Percentiles rank a stretch among this genome's conserved stretches.
These are phyloP conservation scores for Heliconius sara DNA, from an alignment of 2,888 invertebrate species.

Conservation along the genomic window DNA sequence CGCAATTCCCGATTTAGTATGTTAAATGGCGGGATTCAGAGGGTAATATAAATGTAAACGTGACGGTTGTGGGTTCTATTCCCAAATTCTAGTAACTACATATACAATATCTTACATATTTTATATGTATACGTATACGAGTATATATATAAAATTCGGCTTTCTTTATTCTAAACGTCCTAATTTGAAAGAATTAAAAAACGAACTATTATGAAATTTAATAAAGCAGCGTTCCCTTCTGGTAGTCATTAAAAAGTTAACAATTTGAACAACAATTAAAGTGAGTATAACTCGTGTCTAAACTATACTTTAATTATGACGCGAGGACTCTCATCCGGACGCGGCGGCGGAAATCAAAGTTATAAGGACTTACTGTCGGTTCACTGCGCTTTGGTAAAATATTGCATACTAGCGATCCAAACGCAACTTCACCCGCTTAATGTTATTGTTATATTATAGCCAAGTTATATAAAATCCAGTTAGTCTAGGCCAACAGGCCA, in stretches of 20 bases:
- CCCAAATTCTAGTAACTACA: too few species aligned
- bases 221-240: not conserved
- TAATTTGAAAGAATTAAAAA: not conserved
- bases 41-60: too few species aligned
- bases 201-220: not conserved
- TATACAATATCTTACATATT: too few species aligned
- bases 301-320: constrained; percentile 26
- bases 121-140: too few species aligned
- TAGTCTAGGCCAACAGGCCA: too few species aligned
- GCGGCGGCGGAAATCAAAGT: constrained; percentile 17
- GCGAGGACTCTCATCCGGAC: constrained; percentile 17
- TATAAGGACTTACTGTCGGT: constrained; percentile 5
- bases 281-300: constrained; percentile 14
- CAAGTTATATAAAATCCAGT: too few species aligned
- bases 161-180: too few species aligned
- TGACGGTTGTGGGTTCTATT: too few species aligned
- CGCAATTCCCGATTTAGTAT: too few species aligned
- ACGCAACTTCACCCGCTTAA: not conserved
- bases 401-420: not conserved
- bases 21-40: too few species aligned
- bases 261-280: constrained; percentile 30
- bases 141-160: too few species aligned
- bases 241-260: constrained; percentile 11
- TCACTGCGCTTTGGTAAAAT: not conserved
- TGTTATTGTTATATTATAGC: not conserved